Base-by-base conservation (phyloP, 2,113 vertebrate genomes). In the Bungarus multicinctus region DNA sequence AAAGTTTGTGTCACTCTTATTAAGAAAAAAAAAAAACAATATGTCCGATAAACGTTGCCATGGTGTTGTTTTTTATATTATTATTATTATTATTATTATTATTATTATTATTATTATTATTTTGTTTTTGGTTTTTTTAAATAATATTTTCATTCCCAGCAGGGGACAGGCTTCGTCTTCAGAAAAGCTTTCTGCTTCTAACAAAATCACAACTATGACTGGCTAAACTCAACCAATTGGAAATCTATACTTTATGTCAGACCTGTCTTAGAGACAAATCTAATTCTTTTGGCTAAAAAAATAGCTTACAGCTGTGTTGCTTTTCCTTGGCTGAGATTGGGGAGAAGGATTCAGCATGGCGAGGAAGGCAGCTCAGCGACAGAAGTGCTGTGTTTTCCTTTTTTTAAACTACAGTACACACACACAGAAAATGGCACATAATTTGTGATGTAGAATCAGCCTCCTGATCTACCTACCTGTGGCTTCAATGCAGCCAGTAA, bases 161-260 rank as follows among this genome's bases (percentile, higher is more conserved):
- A 96, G 95, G 94, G 93, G 74, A 94, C 89, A 97, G 97, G 95
- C 94, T 97, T 93, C 58, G 95, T 91, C 91, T 94, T 97, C 87
- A 91, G 47, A 96, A 95, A 23, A 93, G 27, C 89, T 91, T 34
- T 94, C 94, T 43, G 92, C 96, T 95, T 95, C 91, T 95, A 85
- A 81, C 91, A 96, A 97, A 97, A 95, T 97, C 94, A 91, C 74
- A 91, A 53, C 88, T 96, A 93, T 96, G 95, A 97, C 95, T 97
- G 93, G 94, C 8, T 10, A 97, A 97, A 94, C 92, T 97, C 95
- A 97, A 90, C 85, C 85, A 96, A 97, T 95, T 97, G 97, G 95
- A 98, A 97, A 97, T 98, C 96, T 96, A 96, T 98, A 96, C 95
- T 93, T 96, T 93, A 97, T 96, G 96, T 97, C 97, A 97, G 94